Evolutionary conservation across 2,113 vertebrate species (phyloP).

Genomic region (Pongo abelii): DNA sequence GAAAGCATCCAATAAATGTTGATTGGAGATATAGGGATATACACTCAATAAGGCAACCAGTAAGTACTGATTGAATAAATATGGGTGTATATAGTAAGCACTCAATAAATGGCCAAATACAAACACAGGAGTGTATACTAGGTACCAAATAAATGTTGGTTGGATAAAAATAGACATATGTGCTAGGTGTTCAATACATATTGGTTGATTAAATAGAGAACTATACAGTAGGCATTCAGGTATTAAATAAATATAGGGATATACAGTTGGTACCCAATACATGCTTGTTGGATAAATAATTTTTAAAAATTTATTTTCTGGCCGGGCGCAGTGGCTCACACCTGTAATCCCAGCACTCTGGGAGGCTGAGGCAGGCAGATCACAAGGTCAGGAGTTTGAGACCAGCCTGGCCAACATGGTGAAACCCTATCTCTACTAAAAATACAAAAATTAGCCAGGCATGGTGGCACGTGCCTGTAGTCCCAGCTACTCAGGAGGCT

Average conservation of each 20-base stretch:
- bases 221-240: neutral
- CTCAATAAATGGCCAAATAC: neutral
- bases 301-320: no score
- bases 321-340: no score
- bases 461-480: no score
- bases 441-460: no score
- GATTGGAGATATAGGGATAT: neutral
- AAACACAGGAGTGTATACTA: neutral
- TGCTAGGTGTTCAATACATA: neutral
- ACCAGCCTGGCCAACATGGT: no score
- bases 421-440: no score
- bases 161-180: neutral
- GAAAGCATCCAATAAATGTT: neutral
- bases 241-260: neutral
- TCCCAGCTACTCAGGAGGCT: no score
- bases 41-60: neutral
- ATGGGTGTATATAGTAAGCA: neutral
- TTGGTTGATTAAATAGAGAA: neutral
- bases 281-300: neutral
- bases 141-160: neutral
- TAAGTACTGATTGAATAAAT: neutral
- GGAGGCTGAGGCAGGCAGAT: no score
- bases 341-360: no score
- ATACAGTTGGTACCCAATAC: neutral
- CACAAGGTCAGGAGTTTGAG: no score